These are phyloP conservation scores for Latheticus oryzae DNA, from an alignment of 2,888 invertebrate species.

Conservation along the genomic window DNA sequence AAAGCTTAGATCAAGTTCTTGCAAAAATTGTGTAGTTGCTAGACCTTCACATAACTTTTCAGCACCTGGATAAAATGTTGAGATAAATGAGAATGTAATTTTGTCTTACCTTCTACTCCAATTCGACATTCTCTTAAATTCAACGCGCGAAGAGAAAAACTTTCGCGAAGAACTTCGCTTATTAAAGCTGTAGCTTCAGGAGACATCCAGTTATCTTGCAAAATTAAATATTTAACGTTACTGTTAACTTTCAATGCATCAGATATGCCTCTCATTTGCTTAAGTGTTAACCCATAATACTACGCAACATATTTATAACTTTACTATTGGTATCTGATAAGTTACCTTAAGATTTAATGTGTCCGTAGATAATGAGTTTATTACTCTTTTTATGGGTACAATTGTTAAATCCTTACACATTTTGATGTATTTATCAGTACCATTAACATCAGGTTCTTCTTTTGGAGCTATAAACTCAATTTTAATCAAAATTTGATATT, in stretches of 20 bases:
- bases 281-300: slow-evolving; percentile 61
- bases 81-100: neutral
- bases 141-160: slow-evolving; percentile 58
- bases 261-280: slow-evolving; percentile 60
- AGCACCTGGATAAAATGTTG: slow-evolving; percentile 51
- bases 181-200: slow-evolving; percentile 61
- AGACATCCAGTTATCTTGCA: slow-evolving; percentile 65
- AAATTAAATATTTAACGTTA: slow-evolving; percentile 56
- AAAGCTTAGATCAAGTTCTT: slow-evolving; percentile 63
- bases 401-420: slow-evolving; percentile 61
- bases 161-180: slow-evolving; percentile 61
- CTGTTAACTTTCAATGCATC: slow-evolving; percentile 60
- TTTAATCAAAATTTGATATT: neutral
- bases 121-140: slow-evolving; percentile 65
- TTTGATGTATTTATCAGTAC: slow-evolving; percentile 59
- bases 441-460: slow-evolving; percentile 55
- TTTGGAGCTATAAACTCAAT: slow-evolving; percentile 49
- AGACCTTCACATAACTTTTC: slow-evolving; percentile 61
- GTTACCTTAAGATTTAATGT: slow-evolving; percentile 60
- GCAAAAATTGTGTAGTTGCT: slow-evolving; percentile 55
- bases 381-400: slow-evolving; percentile 59
- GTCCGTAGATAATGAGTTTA: slow-evolving; percentile 54
- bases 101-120: slow-evolving; percentile 56
- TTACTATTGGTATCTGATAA: too few species aligned
- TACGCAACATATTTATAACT: slow-evolving; percentile 40